Conservation (phyloP, 2,888 invertebrate species). For the Lapara coniferarum region DNA sequence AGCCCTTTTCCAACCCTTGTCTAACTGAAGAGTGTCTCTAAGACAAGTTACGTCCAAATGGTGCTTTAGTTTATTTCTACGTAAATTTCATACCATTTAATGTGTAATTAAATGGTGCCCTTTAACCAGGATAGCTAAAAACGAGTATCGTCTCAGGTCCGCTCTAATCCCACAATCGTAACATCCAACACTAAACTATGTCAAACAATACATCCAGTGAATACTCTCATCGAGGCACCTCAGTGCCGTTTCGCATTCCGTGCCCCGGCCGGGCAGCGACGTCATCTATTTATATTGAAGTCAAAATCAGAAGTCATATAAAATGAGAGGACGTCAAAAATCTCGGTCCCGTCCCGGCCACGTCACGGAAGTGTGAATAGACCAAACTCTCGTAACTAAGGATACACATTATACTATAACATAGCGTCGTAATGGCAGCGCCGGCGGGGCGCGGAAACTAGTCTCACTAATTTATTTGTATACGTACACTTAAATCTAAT, state of each 20-base stretch:
- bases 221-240: constrained; percentile 4
- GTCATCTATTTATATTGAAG: no score
- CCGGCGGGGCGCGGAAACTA: neutral
- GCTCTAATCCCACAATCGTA: neutral
- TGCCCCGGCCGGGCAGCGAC: neutral
- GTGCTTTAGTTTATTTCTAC: no score
- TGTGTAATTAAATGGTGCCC: no score
- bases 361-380: no score
- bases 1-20: no score
- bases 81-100: no score
- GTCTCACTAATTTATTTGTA: constrained; percentile 15
- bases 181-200: constrained; percentile 1
- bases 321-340: no score
- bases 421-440: constrained; percentile 24
- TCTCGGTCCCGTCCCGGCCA: no score
- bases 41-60: no score
- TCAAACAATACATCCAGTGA: constrained; percentile 1
- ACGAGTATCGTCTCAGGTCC: neutral
- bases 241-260: neutral
- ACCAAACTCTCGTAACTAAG: neutral
- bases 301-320: no score
- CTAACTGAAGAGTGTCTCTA: no score
- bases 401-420: constrained; percentile 11
- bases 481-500: neutral
- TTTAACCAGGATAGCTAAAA: neutral